Base-by-base conservation (phyloP, 53 echinoderm and acorn worm genomes). In the Temnopleurus reevesii region DNA sequence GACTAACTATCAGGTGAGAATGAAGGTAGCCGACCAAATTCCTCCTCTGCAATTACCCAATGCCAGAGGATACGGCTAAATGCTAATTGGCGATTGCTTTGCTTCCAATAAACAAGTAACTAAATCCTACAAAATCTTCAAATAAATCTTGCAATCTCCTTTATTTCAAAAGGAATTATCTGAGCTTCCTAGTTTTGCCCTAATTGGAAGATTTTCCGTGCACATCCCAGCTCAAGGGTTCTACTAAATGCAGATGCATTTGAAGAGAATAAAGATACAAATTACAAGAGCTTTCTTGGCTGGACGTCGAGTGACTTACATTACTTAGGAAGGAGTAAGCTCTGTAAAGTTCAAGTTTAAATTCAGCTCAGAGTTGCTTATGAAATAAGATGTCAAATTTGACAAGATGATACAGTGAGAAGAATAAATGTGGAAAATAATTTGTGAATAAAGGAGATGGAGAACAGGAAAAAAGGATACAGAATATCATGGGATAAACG, bases 81-180 rank as follows among this genome's bases (percentile, higher is more conserved):
- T 77, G 79, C 79, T 77, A 77, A 77, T 77, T 77, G 79, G 79
- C 23, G 79, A 77, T 77, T 77, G 46, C 13, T 38, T 7, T 49
- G 79, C 79, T 49, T 77, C 27, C 71, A 49, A 12, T 29, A 49
- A 49, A 77, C 79, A 77, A 77, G 79, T 15, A 28, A 26, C 25
- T 9, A 66, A 41, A 66, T 66, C 71, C 21, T 66, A 41, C 71
- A 36, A 41, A 66, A 36, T 38, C 71, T 66, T 36, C 71, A 66
- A 66, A 38, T 21, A 66, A 66, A 66, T 66, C 71, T 66, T 66
- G 38, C 71, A 3, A 66, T 66, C 71, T 41, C n/a, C 1, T 29
- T 6, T 4, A 0, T 41, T 36, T 38, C 36, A 41, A 29, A 66
- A 38, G 41, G 71, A 66, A 66, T 41, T 5, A 66, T 41, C 38